phyloP scores from a whole-genome alignment of 2,797 vertebrate species.

The Myotis daubentonii region DNA sequence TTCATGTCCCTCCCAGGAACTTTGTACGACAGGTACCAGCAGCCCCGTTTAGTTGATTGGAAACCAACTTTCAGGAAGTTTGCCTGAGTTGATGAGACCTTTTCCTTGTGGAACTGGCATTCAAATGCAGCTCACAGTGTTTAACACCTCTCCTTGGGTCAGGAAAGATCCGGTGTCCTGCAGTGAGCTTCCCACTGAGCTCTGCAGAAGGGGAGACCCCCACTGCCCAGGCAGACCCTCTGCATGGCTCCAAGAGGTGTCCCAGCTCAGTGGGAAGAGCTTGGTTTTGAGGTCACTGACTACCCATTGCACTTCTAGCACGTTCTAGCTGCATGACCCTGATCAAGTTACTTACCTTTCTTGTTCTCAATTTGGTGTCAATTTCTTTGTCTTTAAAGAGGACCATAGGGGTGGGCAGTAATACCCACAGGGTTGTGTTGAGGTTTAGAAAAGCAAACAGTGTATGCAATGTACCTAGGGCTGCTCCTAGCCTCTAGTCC shows the following conservation, averaged over 20 bases:
- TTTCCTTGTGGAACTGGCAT: neutral
- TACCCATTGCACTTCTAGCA: neutral
- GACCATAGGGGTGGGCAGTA: rapidly evolving
- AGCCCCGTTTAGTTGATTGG: neutral
- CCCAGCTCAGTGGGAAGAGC: neutral
- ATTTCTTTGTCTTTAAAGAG: neutral
- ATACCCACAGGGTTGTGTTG: neutral
- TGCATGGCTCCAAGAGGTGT: neutral
- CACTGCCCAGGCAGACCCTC: neutral
- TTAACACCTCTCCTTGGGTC: neutral
- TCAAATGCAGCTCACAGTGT: neutral
- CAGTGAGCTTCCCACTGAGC: neutral
- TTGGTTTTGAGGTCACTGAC: neutral
- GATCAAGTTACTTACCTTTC: neutral
- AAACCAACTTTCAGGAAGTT: neutral
- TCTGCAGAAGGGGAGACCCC: neutral
- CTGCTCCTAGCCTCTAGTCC: rapidly evolving
- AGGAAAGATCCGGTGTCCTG: neutral
- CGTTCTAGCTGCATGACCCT: neutral
- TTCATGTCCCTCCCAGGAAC: neutral
- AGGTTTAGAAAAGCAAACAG: neutral
- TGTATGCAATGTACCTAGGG: neutral
- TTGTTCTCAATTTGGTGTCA: neutral
- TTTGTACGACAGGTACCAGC: neutral
- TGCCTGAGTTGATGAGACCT: neutral